phyloP scores from a whole-genome alignment of 2,113 vertebrate genomes.

The Lepisosteus oculatus region DNA sequence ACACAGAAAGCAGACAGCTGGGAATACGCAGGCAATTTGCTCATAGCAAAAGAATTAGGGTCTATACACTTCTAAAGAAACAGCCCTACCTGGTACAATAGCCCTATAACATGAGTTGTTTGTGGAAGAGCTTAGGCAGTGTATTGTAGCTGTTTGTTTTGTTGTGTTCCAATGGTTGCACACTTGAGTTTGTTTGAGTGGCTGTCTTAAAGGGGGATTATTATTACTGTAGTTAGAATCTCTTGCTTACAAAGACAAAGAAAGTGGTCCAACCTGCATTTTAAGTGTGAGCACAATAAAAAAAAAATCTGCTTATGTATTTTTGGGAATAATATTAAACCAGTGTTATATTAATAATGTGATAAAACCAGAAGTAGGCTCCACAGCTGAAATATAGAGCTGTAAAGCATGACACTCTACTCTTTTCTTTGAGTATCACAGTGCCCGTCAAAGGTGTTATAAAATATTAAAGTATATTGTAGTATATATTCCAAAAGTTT shows the following conservation, averaged over 20 bases:
- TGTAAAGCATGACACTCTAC: too few species aligned
- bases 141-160: background rate
- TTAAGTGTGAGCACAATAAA: background rate
- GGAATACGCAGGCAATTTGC: constrained; percentile 20
- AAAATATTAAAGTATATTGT: too few species aligned
- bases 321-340: too few species aligned
- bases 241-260: background rate
- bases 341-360: too few species aligned
- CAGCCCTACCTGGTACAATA: constrained; percentile 10
- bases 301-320: too few species aligned
- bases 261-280: background rate
- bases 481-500: too few species aligned
- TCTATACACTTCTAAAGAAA: constrained; percentile 2
- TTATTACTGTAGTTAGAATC: background rate
- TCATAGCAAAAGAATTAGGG: constrained; percentile 15
- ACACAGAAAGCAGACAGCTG: constrained; percentile 25
- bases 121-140: constrained; percentile 16
- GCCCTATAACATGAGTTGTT: constrained; percentile 15
- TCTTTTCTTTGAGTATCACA: too few species aligned
- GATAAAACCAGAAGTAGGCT: too few species aligned
- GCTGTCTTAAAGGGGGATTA: background rate
- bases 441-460: too few species aligned
- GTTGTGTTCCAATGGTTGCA: background rate
- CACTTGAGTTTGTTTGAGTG: background rate
- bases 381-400: too few species aligned